These are phyloP conservation scores for Caranx ignobilis DNA, from an alignment of 2,113 vertebrate species.

Conservation along the genomic window DNA sequence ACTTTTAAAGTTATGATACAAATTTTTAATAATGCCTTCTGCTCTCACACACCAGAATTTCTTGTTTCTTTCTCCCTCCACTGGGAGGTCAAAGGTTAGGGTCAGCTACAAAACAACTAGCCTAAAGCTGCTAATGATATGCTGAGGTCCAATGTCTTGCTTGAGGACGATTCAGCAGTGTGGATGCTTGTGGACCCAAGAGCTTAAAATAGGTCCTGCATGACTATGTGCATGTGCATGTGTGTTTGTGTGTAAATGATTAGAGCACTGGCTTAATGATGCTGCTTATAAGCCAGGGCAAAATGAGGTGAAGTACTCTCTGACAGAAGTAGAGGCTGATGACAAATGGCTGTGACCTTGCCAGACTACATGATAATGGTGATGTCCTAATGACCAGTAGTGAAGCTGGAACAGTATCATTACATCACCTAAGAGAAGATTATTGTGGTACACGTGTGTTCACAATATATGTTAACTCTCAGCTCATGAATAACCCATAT, in stretches of 20 bases:
- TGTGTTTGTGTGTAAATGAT: constrained; percentile 26
- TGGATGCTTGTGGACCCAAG: constrained; percentile 9
- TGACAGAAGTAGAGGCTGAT: constrained; percentile 42
- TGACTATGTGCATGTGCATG: not conserved
- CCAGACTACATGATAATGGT: constrained; percentile 3
- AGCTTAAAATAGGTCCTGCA: constrained; percentile 6
- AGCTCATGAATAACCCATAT: constrained; percentile 49
- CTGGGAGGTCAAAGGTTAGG: constrained; percentile 36
- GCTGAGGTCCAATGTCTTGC: not conserved
- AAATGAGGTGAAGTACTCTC: constrained; percentile 55
- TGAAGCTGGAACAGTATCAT: not conserved
- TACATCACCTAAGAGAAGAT: not conserved
- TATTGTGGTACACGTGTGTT: constrained; percentile 1
- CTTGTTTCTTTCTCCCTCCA: not conserved
- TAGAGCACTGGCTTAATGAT: constrained; percentile 36
- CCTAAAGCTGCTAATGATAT: not conserved
- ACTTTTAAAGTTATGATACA: not conserved
- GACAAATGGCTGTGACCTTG: constrained; percentile 61
- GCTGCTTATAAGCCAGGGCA: constrained; percentile 22
- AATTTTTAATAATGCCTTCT: not conserved
- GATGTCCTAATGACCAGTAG: not conserved
- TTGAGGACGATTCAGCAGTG: not conserved
- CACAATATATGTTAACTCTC: constrained; percentile 8
- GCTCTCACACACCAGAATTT: not conserved
- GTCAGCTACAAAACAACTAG: not conserved